Conservation (phyloP, 2,113 vertebrate genomes). For the Sporophila hypoxantha region DNA sequence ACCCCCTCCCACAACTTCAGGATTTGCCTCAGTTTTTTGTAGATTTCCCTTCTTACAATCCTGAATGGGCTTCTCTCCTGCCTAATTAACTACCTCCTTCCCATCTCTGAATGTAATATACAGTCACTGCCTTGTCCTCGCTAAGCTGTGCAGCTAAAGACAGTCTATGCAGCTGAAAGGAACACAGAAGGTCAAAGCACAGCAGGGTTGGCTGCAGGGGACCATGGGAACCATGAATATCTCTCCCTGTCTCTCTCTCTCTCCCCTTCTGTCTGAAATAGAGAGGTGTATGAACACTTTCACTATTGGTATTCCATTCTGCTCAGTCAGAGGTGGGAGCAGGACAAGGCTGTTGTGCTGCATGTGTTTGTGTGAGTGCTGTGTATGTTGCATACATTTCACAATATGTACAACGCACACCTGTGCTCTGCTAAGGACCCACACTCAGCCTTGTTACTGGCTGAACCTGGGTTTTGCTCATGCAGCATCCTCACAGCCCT, state of each 20-base stretch:
- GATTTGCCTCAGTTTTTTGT: neutral
- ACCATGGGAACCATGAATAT: too few relatives aligned
- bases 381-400: too few relatives aligned
- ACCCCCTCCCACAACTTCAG: neutral
- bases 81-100: neutral
- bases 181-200: neutral
- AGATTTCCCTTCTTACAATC: neutral
- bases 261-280: neutral
- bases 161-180: neutral
- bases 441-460: rapidly evolving
- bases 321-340: neutral
- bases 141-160: neutral
- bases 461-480: neutral
- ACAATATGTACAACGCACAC: rapidly evolving
- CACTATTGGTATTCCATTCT: neutral
- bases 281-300: neutral
- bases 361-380: neutral
- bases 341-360: neutral
- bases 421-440: neutral
- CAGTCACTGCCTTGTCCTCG: neutral
- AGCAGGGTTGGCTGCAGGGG: neutral
- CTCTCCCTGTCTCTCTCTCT: neutral
- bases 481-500: neutral
- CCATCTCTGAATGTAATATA: neutral
- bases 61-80: neutral